Base-by-base conservation (phyloP, 2,888 invertebrate species). In the Ashinkailepas kermadecensis region DNA sequence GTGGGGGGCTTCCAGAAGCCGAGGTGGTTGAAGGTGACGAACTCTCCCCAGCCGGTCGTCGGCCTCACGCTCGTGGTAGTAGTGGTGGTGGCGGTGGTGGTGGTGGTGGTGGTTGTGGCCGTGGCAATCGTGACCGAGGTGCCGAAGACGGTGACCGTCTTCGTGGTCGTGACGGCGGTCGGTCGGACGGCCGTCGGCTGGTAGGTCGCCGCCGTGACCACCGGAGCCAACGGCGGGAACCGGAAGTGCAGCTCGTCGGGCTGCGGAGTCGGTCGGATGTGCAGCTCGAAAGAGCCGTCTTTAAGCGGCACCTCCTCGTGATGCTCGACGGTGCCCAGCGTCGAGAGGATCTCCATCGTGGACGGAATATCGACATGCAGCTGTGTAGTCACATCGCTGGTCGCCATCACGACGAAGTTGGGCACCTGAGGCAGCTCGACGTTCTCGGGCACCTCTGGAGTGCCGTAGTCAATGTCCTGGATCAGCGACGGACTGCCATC, bases 1-100 rank as follows among this genome's bases (percentile, higher is more conserved):
- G 74, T 56, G 3, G 74, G 54, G 9, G 56, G 74, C 54, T 74
- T 74, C 74, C 74, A 74, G 74, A 74, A 74, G 54, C 74, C 74
- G 9, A 74, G 56, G 4, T 74, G 15, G 56, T 74, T 74, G 74
- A 74, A 74, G 21, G 21, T 54, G 11, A 74, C 56, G 10, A 21
- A 11, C 8, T 56, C 56, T 8, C 74, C 74, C 21, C 9, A 74
- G 9, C 54, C 6, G 6, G 74, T 74, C 10, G 74, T 74, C 0
- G 74, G 21, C 74, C 10, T 74, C 54, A 23, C 21, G 54, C 65
- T 23, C n/a, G 65, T 23, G 23, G 12, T 8, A 9, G 23, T 12
- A 7, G 65, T 23, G 10, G 65, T 23, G 11, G 65, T 65, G 65
- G 65, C 10, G 8, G 23, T 23, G 23, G 23, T 65, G 2, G 8